Percentiles rank a stretch among this genome's conserved stretches.
Evolutionary conservation across 2,888 invertebrate species (phyloP).

Genomic region (Abscondita cerata): DNA sequence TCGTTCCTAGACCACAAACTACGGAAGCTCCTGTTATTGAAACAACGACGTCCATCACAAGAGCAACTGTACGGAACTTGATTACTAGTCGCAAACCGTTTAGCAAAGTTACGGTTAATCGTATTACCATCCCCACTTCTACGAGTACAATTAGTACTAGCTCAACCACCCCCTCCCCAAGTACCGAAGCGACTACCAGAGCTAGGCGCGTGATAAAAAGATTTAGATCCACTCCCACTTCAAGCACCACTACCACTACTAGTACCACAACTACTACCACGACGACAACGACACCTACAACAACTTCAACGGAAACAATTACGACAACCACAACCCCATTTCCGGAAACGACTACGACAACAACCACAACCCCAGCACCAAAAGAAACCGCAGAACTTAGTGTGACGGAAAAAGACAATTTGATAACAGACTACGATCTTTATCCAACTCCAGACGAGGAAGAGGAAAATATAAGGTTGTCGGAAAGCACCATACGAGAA

Average conservation of each 20-base stretch:
- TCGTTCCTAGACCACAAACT: conserved; percentile 13
- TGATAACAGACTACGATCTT: conserved; percentile 36
- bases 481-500: conserved; percentile 57
- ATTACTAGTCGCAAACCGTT: too few relatives aligned
- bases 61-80: too few relatives aligned
- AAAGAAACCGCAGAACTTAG: background rate
- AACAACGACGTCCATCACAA: background rate
- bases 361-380: background rate
- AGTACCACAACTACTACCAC: conserved; percentile 1
- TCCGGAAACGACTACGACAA: background rate
- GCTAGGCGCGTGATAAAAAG: conserved; percentile 27
- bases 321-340: conserved; percentile 4
- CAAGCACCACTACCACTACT: background rate
- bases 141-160: background rate
- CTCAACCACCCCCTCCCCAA: background rate
- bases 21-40: background rate
- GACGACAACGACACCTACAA: conserved; percentile 3
- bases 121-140: background rate
- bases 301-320: conserved; percentile 1
- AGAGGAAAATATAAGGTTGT: conserved; percentile 57
- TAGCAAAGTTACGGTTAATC: too few relatives aligned
- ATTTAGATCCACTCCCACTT: conserved; percentile 24
- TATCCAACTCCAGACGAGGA: conserved; percentile 42
- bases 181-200: background rate
- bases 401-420: conserved; percentile 31